Conservation (phyloP, 2,888 invertebrate species). For the Gortyna flavago region DNA sequence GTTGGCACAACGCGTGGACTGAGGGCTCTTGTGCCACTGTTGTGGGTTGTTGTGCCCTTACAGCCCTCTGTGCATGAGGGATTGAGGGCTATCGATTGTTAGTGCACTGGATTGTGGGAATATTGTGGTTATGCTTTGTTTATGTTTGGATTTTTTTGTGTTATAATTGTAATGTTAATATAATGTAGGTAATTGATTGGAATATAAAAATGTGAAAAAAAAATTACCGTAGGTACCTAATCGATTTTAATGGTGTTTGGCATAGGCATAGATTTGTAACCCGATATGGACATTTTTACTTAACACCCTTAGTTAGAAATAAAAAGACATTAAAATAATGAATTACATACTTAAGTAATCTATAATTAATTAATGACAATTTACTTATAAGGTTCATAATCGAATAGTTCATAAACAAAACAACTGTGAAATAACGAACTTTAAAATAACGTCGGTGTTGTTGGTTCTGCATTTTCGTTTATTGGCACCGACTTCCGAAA, state of each 20-base stretch:
- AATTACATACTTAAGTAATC: no score
- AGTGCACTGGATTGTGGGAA: conserved; percentile 13
- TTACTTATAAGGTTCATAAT: background rate
- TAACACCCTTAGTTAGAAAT: background rate
- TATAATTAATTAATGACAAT: background rate
- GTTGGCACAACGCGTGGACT: conserved; percentile 29
- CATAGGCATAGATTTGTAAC: background rate
- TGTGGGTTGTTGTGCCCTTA: conserved; percentile 58
- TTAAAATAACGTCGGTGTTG: no score
- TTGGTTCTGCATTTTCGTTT: no score
- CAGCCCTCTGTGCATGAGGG: conserved; percentile 42
- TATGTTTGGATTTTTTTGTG: background rate
- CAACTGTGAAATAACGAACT: background rate
- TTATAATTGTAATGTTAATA: background rate
- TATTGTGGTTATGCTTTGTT: background rate
- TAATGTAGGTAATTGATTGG: background rate
- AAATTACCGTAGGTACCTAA: background rate
- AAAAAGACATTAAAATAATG: background rate
- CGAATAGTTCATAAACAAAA: background rate
- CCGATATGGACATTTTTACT: background rate
- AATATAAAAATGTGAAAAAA: background rate
- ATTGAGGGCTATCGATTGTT: conserved; percentile 36
- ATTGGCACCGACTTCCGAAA: no score
- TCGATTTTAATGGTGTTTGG: background rate
- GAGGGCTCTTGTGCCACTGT: conserved; percentile 55